Base-by-base conservation (phyloP, 2,113 vertebrate genomes). In the Proteles cristata region DNA sequence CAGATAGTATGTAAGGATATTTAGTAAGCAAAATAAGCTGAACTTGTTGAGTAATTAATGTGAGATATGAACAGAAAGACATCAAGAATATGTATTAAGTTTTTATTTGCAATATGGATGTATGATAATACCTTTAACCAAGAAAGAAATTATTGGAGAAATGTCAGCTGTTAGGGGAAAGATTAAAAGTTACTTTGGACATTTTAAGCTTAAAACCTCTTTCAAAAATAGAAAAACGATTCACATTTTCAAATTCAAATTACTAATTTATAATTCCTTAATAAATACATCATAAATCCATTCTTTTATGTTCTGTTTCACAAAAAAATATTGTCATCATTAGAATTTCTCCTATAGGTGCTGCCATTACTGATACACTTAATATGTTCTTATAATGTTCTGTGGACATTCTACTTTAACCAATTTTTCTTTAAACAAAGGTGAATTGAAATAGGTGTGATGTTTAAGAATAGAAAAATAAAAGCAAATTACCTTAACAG, bases 91-190 rank as follows among this genome's bases (percentile, higher is more conserved):
- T 43, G 15, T 35, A 76, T 76, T 39, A 82, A 50, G 53, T 76
- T 31, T 77, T 90, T 76, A 97, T 82, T 90, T 96, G 66, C 95
- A 77, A 63, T 77, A 86, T 93, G 50, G 66, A 43, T 89, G 26
- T 83, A n/a, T 76, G 82, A 87, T 91, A 58, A 39, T 71, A 69
- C 35, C 80, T 69, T 69, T 71, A 69, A 55, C 66, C 45, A 82
- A 39, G 53, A 90, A 48, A 76, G 90, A 90, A 95, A 93, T 53
- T 71, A 66, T 33, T 19, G 39, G 31, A 39, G 31, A 94, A 91
- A 82, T 76, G 48, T 90, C 85, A 94, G 28, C 33, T 87, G 0
- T 76, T 83, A 86, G 25, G 39, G 53, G 45, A 86, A 93, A 76
- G 50, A 76, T 76, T 48, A 80, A 83, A 69, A 94, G 35, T 84